phyloP scores from a whole-genome alignment of 1,140 invertebrate genomes.

The Zophobas morio region DNA sequence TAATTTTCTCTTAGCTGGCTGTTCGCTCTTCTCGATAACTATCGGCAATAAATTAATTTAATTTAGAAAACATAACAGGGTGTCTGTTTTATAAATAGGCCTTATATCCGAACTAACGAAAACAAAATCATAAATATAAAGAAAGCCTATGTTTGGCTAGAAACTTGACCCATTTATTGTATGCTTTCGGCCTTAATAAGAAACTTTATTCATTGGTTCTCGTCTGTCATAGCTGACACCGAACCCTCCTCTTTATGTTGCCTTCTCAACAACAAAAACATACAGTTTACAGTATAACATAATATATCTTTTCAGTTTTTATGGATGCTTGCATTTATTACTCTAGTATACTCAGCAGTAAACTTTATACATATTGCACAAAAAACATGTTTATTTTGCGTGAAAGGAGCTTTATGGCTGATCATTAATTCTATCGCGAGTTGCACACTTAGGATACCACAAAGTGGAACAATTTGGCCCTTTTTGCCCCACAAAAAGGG shows the following conservation, averaged over 20 bases:
- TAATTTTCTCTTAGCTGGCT: too few species aligned
- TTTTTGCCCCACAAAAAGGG: too few species aligned
- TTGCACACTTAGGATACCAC: background rate
- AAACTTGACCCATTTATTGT: slow-evolving; percentile 26
- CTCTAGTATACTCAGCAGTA: background rate
- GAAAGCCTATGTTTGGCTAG: slow-evolving; percentile 7
- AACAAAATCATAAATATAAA: slow-evolving; percentile 41
- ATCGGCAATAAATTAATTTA: background rate
- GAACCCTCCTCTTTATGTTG: background rate
- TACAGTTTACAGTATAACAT: background rate
- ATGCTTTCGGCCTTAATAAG: slow-evolving; percentile 5
- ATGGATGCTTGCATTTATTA: background rate
- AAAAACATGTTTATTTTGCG: background rate
- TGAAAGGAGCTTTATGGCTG: background rate
- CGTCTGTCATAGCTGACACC: slow-evolving; percentile 22
- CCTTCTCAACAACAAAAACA: slow-evolving; percentile 8
- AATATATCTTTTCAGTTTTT: slow-evolving; percentile 9
- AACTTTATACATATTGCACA: background rate
- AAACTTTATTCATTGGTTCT: slow-evolving; percentile 31
- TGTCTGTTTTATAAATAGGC: background rate
- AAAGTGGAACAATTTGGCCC: too few species aligned
- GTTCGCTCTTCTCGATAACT: background rate
- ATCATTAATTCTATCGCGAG: background rate
- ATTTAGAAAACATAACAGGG: slow-evolving; percentile 17
- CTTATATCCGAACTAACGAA: background rate